Conservation (phyloP, 2,888 invertebrate genomes). For the Epistrophe eligans region DNA sequence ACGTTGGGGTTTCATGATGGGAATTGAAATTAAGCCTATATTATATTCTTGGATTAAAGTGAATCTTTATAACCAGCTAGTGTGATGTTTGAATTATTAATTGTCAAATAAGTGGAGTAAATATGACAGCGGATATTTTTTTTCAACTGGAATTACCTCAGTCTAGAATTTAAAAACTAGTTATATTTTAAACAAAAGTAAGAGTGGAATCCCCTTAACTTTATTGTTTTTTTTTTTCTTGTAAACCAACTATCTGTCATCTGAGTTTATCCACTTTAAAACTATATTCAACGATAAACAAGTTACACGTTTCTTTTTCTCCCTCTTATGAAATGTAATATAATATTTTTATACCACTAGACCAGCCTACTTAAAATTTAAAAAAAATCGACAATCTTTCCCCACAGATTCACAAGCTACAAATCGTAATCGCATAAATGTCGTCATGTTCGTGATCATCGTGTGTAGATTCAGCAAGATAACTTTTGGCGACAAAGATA, state of each 20-base stretch:
- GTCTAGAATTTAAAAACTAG: background rate
- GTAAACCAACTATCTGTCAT: background rate
- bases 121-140: background rate
- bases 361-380: background rate
- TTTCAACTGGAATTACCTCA: background rate
- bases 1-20: no score
- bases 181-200: background rate
- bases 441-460: constrained; percentile 56
- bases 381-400: background rate
- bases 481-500: constrained; percentile 57
- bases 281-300: background rate
- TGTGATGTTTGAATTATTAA: background rate
- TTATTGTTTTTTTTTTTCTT: background rate
- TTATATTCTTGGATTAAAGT: background rate
- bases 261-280: background rate
- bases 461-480: constrained; percentile 37
- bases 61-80: no score
- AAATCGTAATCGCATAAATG: constrained; percentile 63
- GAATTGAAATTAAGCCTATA: background rate
- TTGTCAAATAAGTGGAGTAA: background rate
- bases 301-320: constrained; percentile 12
- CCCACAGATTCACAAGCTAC: constrained; percentile 7
- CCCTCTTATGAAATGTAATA: constrained; percentile 1
- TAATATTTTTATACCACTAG: background rate
- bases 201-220: constrained; percentile 14